These are phyloP conservation scores for Caradrina kadenii DNA, from an alignment of 2,888 invertebrate species.

Conservation along the genomic window DNA sequence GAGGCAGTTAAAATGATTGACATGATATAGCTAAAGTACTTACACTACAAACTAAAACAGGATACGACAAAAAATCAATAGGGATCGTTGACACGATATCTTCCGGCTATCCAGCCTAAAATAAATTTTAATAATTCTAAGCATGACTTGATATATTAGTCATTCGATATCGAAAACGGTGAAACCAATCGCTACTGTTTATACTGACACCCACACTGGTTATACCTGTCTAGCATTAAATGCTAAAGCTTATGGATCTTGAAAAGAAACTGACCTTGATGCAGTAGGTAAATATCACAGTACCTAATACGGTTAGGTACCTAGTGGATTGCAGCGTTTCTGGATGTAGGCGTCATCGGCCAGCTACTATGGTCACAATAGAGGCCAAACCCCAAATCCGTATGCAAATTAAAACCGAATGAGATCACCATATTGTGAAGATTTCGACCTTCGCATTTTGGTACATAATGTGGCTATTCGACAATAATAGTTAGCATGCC, in stretches of 20 bases:
- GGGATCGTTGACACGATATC: conserved; percentile 53
- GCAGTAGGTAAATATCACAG: conserved; percentile 11
- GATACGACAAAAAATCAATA: conserved; percentile 40
- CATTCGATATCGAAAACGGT: conserved; percentile 40
- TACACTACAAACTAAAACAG: conserved; percentile 18
- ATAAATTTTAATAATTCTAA: conserved; percentile 52
- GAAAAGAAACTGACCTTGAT: conserved; percentile 40
- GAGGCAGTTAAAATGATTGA: too few species aligned
- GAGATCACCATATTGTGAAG: conserved; percentile 80
- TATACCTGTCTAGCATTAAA: conserved; percentile 42
- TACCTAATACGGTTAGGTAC: conserved; percentile 32
- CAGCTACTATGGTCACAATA: conserved; percentile 66
- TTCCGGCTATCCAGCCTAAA: conserved; percentile 41
- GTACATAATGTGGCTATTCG: conserved; percentile 59
- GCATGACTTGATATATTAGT: conserved; percentile 57
- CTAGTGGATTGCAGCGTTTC: conserved; percentile 41
- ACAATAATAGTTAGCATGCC: conserved; percentile 39
- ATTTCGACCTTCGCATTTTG: conserved; percentile 63
- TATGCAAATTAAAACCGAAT: conserved; percentile 80
- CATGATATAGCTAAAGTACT: conserved; percentile 32
- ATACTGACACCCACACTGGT: conserved; percentile 32
- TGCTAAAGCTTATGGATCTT: conserved; percentile 21
- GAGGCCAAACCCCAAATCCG: conserved; percentile 78
- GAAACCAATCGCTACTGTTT: conserved; percentile 48
- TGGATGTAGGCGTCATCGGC: conserved; percentile 66